Percentiles rank a stretch among this genome's conserved stretches.
Evolutionary conservation across 2,113 vertebrate genomes (phyloP).

Genomic region (Rhegmatorhina hoffmannsi): DNA sequence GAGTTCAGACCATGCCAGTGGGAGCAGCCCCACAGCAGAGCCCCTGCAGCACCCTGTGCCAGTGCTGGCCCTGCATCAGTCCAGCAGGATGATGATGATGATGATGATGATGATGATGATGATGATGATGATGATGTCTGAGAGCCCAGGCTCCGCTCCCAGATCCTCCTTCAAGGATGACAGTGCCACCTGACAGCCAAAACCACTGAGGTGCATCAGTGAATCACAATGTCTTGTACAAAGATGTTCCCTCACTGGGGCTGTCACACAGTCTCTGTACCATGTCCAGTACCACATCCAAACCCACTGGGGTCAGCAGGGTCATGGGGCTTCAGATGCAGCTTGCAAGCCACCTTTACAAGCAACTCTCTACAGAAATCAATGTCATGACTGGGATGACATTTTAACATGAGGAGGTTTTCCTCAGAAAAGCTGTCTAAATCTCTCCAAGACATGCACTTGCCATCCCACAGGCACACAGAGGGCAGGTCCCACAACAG

Average conservation of each 20-base stretch:
- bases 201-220: rapidly evolving
- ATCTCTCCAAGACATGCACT: not conserved
- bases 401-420: not conserved
- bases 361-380: not conserved
- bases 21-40: not conserved
- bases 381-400: not conserved
- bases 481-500: not conserved
- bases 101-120: not conserved
- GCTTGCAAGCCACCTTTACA: not conserved
- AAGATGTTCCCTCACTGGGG: rapidly evolving
- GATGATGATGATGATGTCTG: not conserved
- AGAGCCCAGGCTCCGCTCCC: not conserved
- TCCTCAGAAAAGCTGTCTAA: not conserved
- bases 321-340: not conserved
- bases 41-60: rapidly evolving
- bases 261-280: rapidly evolving
- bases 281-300: not conserved
- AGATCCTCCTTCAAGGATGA: not conserved
- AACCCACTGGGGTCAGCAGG: not conserved
- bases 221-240: not conserved
- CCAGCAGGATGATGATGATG: not conserved
- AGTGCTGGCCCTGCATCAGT: not conserved
- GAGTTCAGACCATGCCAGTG: rapidly evolving
- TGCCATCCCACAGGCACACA: rapidly evolving
- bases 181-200: not conserved